Conservation (phyloP, 1,140 invertebrate genomes). For the Anagrus nilaparvatae region DNA sequence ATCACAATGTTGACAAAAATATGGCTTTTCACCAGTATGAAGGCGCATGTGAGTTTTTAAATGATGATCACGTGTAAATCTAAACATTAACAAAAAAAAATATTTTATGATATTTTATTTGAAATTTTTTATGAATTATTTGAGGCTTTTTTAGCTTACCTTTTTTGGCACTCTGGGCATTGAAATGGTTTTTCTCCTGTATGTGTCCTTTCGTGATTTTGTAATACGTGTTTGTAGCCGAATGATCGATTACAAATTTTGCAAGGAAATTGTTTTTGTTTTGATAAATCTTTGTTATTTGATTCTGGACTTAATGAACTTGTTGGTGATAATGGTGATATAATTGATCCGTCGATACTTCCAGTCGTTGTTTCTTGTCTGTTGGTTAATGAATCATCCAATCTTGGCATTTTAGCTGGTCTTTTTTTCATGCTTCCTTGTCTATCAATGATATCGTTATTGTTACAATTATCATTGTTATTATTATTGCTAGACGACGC, state of each 20-base stretch:
- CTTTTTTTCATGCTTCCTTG: too few relatives aligned
- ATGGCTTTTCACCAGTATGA: constrained; percentile 90
- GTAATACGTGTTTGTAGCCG: constrained; percentile 89
- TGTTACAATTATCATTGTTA: constrained; percentile 31
- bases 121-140: not conserved
- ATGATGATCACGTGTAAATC: constrained; percentile 91
- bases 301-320: constrained; percentile 37
- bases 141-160: constrained; percentile 31
- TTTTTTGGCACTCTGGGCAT: constrained; percentile 86
- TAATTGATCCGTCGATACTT: constrained; percentile 27
- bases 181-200: constrained; percentile 96
- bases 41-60: constrained; percentile 87
- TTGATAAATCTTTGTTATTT: constrained; percentile 35
- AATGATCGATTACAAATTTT: constrained; percentile 77
- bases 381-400: too few relatives aligned
- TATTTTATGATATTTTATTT: not conserved
- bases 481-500: constrained; percentile 22
- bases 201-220: constrained; percentile 94
- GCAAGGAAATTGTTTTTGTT: constrained; percentile 81
- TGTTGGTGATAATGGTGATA: constrained; percentile 37
- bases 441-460: constrained; percentile 36
- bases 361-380: constrained; percentile 22
- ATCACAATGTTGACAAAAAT: constrained; percentile 83
- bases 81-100: constrained; percentile 18
- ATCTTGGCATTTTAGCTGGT: too few relatives aligned